A percentile compares a stretch with the other conserved stretches of the same genome.
Conservation (phyloP, 2,797 vertebrate genomes). For the Mareca penelope region DNA sequence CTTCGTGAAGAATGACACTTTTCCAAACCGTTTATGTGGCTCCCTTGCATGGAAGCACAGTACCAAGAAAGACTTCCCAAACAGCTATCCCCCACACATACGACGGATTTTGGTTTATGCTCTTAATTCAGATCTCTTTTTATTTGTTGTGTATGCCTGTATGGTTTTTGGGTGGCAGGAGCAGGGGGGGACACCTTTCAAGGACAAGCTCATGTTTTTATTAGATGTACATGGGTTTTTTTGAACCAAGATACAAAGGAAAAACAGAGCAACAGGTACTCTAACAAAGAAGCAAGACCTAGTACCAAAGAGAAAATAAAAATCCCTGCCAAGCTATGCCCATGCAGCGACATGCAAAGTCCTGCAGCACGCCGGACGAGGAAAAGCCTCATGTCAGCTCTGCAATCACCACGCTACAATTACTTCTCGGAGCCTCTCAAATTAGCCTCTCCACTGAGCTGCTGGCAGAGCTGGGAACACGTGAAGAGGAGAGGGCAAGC, state of each 20-base stretch:
- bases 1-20: constrained; percentile 79
- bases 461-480: constrained; percentile 6
- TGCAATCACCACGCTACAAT: not conserved
- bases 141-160: not conserved
- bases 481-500: constrained; percentile 28
- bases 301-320: not conserved
- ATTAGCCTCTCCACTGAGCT: constrained; percentile 30
- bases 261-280: not conserved
- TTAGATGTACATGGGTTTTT: not conserved
- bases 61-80: constrained; percentile 3
- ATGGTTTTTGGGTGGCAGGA: not conserved
- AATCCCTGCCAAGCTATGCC: not conserved
- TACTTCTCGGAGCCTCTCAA: not conserved
- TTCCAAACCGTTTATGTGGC: constrained; percentile 69
- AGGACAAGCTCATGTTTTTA: not conserved
- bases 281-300: not conserved
- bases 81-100: constrained; percentile 8
- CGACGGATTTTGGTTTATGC: not conserved
- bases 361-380: constrained; percentile 27
- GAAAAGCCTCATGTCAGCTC: not conserved
- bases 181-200: not conserved
- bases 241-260: not conserved
- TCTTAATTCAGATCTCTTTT: not conserved
- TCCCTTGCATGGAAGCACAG: constrained; percentile 47
- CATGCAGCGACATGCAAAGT: not conserved